Evolutionary conservation across 2,113 vertebrate genomes (phyloP).

Genomic region (Cebus imitator): DNA sequence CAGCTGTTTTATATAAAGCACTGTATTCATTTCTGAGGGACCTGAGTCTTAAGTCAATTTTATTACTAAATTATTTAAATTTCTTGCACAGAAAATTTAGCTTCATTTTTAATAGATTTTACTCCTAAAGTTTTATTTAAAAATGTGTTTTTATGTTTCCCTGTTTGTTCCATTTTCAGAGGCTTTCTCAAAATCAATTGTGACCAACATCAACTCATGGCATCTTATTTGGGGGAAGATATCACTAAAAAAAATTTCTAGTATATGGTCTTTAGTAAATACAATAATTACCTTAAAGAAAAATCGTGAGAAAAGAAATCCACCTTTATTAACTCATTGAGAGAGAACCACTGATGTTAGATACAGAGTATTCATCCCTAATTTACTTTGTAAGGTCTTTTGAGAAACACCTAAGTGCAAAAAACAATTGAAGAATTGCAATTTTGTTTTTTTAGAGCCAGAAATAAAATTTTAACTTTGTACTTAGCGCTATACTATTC

Average conservation of each 20-base stretch:
- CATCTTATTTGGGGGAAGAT: background rate
- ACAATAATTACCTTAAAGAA: background rate
- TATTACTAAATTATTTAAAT: conserved; percentile 3
- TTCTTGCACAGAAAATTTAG: background rate
- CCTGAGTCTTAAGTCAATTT: background rate
- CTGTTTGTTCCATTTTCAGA: background rate
- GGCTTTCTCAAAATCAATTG: background rate
- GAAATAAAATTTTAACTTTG: conserved; percentile 32
- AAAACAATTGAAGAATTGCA: background rate
- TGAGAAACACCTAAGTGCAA: background rate
- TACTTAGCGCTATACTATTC: background rate
- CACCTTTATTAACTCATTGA: background rate
- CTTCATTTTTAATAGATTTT: conserved; percentile 4
- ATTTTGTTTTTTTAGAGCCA: background rate
- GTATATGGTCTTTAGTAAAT: background rate
- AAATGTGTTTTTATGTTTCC: background rate
- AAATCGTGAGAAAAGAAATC: background rate
- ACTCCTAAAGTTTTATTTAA: background rate
- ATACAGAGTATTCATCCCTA: background rate
- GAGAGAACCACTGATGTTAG: background rate
- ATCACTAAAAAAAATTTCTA: background rate
- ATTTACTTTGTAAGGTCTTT: background rate
- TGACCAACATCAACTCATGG: background rate
- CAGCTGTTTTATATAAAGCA: background rate
- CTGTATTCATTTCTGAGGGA: background rate